Percentiles rank a stretch among this genome's conserved stretches.
Evolutionary conservation across 2,888 invertebrate genomes (phyloP).

Genomic region (Papilio protenor): DNA sequence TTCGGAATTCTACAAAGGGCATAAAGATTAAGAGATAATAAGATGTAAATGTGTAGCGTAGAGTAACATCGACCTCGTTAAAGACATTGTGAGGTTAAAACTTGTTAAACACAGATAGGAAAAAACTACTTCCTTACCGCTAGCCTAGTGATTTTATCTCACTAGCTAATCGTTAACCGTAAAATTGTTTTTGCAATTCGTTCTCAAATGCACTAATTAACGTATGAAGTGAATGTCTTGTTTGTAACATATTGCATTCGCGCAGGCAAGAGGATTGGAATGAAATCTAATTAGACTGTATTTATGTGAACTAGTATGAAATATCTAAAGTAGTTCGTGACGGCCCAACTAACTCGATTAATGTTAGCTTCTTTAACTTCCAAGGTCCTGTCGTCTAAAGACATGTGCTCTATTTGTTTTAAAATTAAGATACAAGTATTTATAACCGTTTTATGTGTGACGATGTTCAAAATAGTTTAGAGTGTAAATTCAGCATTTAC

Average conservation of each 20-base stretch:
- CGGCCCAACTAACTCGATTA: slow-evolving; percentile 32
- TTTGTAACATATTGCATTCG: slow-evolving; percentile 7
- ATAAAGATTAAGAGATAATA: not conserved
- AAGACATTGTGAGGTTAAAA: not conserved
- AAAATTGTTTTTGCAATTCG: slow-evolving; percentile 36
- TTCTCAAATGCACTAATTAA: slow-evolving; percentile 27
- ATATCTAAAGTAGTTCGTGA: slow-evolving; percentile 33
- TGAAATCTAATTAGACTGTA: slow-evolving; percentile 22
- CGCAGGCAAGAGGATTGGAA: slow-evolving; percentile 19
- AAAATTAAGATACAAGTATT: not conserved
- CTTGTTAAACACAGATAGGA: not conserved
- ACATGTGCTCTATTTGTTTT: not conserved
- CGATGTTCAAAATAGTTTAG: not conserved
- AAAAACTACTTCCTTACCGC: slow-evolving; percentile 6
- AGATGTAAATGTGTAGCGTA: not conserved
- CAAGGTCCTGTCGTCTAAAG: slow-evolving; percentile 19
- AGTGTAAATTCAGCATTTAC: not conserved
- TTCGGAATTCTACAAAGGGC: not conserved
- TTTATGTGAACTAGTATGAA: slow-evolving; percentile 22
- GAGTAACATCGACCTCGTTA: not conserved
- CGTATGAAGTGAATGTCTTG: slow-evolving; percentile 16
- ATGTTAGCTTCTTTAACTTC: slow-evolving; percentile 34
- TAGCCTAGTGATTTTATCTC: not conserved
- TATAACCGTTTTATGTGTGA: not conserved
- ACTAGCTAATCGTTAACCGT: slow-evolving; percentile 13